A percentile compares a stretch with the other conserved stretches of the same genome.
Conservation (phyloP, 2,113 vertebrate species). For the Lophochroa leadbeateri region DNA sequence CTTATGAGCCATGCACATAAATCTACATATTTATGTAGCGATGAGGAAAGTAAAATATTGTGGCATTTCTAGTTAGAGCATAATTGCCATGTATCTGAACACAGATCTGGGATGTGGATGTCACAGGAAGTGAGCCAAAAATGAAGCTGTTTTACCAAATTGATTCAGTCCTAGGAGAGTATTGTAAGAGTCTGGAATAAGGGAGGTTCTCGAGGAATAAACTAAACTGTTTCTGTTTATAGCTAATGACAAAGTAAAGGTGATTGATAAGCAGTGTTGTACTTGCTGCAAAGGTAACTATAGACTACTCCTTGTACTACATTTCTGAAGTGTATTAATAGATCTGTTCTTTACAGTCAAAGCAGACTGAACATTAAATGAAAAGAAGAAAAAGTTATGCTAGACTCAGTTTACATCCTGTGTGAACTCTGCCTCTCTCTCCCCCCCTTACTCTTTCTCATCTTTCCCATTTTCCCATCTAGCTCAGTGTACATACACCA, state of each 20-base stretch:
- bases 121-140: slow-evolving; percentile 8
- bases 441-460: not conserved
- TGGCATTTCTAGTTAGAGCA: slow-evolving; percentile 25
- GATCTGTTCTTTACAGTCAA: not conserved
- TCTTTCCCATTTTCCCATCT: not conserved
- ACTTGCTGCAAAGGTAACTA: not conserved
- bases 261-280: not conserved
- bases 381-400: not conserved
- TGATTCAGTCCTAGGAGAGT: not conserved
- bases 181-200: slow-evolving; percentile 26
- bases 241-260: not conserved
- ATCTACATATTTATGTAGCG: slow-evolving; percentile 45
- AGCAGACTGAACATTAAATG: not conserved
- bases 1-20: not conserved
- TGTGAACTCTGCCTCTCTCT: not conserved
- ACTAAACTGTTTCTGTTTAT: not conserved
- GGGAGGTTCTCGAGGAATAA: not conserved
- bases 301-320: not conserved
- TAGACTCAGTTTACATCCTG: not conserved
- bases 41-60: slow-evolving; percentile 42
- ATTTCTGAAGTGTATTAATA: not conserved
- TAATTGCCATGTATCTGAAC: slow-evolving; percentile 34
- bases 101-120: not conserved
- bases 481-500: not conserved
- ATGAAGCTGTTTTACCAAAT: slow-evolving; percentile 2